These are phyloP conservation scores for Corbicula japonica DNA, from an alignment of 2,888 invertebrate genomes.

Conservation along the genomic window DNA sequence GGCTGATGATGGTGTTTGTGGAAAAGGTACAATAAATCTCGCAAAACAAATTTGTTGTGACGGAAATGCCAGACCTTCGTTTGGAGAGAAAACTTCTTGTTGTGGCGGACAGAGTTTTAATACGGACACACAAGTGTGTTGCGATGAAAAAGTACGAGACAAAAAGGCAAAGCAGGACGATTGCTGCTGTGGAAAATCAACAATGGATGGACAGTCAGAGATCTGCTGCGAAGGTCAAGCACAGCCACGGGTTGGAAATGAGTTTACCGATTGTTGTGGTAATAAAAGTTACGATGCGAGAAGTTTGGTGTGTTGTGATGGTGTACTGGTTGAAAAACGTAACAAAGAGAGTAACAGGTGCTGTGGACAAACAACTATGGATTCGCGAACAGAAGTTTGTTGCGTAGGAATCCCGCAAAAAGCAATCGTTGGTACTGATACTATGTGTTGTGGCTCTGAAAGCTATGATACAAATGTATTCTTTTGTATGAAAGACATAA, in stretches of 20 bases:
- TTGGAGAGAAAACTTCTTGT: slow-evolving; percentile 47
- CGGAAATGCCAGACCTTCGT: slow-evolving; percentile 32
- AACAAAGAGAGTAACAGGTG: slow-evolving; percentile 38
- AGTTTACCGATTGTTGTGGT: slow-evolving; percentile 53
- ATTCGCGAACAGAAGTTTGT: slow-evolving; percentile 38
- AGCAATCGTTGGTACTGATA: slow-evolving; percentile 40
- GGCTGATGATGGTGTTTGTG: slow-evolving; percentile 52
- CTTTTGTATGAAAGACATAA: slow-evolving; percentile 42
- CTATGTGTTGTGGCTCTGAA: slow-evolving; percentile 44
- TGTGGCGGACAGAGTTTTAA: slow-evolving; percentile 53
- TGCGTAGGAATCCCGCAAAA: slow-evolving; percentile 43
- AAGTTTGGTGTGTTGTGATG: slow-evolving; percentile 51
- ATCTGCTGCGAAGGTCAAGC: slow-evolving; percentile 55
- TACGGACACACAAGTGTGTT: slow-evolving; percentile 42
- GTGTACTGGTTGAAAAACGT: slow-evolving; percentile 31
- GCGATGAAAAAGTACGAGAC: slow-evolving; percentile 46
- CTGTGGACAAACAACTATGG: slow-evolving; percentile 54
- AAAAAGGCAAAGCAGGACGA: slow-evolving; percentile 55
- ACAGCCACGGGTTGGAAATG: slow-evolving; percentile 39
- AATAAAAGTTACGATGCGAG: slow-evolving; percentile 47
- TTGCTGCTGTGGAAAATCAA: slow-evolving; percentile 59
- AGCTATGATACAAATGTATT: slow-evolving; percentile 44
- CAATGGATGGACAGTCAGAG: slow-evolving; percentile 51
- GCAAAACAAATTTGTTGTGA: slow-evolving; percentile 51
- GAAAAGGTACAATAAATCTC: slow-evolving; percentile 49